phyloP scores from a whole-genome alignment of 2,113 vertebrate genomes.

The Hypanus sabinus region DNA sequence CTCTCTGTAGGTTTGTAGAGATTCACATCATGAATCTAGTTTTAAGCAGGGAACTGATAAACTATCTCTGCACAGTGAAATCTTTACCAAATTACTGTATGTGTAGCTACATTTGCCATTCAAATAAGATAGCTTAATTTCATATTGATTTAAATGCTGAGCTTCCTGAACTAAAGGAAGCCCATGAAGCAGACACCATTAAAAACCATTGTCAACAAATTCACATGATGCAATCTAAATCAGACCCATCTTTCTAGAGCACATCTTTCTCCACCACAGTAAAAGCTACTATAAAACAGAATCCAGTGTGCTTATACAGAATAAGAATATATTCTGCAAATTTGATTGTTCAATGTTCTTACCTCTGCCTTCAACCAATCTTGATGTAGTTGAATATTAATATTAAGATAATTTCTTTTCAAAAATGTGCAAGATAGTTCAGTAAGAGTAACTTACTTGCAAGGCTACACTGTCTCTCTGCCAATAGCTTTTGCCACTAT shows the following conservation, averaged over 20 bases:
- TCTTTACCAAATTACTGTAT: neutral
- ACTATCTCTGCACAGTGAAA: neutral
- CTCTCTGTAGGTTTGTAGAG: no score
- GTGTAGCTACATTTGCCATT: neutral
- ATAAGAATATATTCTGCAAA: neutral
- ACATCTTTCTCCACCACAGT: neutral
- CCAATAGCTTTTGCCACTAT: neutral
- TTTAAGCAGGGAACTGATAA: neutral
- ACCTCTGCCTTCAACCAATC: neutral
- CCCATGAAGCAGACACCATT: neutral
- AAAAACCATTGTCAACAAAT: neutral
- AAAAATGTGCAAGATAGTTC: neutral
- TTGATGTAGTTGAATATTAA: neutral
- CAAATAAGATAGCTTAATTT: neutral
- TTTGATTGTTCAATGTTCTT: neutral
- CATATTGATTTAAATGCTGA: neutral
- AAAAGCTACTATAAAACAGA: neutral
- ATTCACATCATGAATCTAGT: no score
- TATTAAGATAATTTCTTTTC: neutral
- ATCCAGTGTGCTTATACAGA: neutral
- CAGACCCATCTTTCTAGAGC: neutral
- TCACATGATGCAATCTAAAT: neutral
- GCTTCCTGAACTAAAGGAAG: neutral
- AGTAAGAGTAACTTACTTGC: neutral
- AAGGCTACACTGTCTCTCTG: neutral